These are phyloP conservation scores for Psilopogon haemacephalus DNA, from an alignment of 2,113 vertebrate species.

Conservation along the genomic window DNA sequence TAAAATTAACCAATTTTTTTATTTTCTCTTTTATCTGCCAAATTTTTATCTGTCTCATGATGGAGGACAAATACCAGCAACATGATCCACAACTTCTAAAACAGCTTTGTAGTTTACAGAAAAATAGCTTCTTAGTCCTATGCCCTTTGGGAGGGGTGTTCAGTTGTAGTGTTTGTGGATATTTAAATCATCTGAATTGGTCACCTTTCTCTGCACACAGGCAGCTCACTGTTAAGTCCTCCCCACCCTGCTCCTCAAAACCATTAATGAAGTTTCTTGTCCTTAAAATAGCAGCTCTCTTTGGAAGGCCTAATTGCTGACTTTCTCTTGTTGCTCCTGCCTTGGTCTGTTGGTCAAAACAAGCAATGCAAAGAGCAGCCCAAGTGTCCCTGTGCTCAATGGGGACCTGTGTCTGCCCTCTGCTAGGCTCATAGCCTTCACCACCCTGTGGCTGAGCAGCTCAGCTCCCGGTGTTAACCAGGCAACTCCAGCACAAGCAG, in stretches of 20 bases:
- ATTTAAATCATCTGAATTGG: not conserved
- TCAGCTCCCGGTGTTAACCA: not conserved
- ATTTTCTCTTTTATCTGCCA: accelerated
- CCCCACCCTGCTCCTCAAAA: not conserved
- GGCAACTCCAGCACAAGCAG: not conserved
- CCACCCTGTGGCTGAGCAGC: not conserved
- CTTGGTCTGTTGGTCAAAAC: not conserved
- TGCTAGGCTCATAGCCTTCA: not conserved
- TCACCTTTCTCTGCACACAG: not conserved
- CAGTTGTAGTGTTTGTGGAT: not conserved
- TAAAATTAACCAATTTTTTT: not conserved
- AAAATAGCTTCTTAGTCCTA: not conserved
- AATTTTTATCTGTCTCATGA: not conserved
- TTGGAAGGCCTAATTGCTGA: not conserved
- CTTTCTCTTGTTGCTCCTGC: not conserved
- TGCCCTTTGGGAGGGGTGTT: not conserved
- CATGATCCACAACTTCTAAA: not conserved
- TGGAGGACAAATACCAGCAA: not conserved
- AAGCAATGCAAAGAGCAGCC: not conserved
- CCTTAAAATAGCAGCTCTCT: conserved; percentile 40
- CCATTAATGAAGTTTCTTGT: not conserved
- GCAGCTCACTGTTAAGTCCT: not conserved
- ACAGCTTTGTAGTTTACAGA: not conserved
- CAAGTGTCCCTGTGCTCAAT: not conserved
- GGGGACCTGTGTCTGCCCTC: conserved; percentile 7